These are phyloP conservation scores for Xestia sexstrigata DNA, from an alignment of 2,888 invertebrate species.

Conservation along the genomic window DNA sequence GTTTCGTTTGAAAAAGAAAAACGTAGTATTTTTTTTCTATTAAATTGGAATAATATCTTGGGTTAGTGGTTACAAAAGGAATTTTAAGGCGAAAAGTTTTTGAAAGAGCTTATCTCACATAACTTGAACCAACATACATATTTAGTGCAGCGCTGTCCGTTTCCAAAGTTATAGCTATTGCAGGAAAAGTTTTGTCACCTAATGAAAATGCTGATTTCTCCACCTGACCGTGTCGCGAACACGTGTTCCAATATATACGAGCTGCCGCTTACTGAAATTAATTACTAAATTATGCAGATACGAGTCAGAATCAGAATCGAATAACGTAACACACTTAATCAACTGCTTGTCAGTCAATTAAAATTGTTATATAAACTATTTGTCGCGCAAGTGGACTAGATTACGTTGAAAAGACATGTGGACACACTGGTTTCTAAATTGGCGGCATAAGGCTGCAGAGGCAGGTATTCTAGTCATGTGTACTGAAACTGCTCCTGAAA, in stretches of 20 bases:
- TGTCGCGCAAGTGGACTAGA: slow-evolving; percentile 50
- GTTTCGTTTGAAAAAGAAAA: background rate
- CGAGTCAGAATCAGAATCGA: slow-evolving; percentile 38
- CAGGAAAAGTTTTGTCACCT: slow-evolving; percentile 32
- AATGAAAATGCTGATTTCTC: slow-evolving; percentile 42
- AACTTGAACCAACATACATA: background rate
- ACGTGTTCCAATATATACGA: slow-evolving; percentile 56
- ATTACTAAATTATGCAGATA: slow-evolving; percentile 60
- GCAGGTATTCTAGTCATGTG: slow-evolving; percentile 9
- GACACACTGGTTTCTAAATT: slow-evolving; percentile 34
- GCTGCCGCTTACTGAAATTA: slow-evolving; percentile 60
- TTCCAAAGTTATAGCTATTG: slow-evolving; percentile 11
- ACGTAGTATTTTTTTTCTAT: background rate
- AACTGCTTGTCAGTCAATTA: slow-evolving; percentile 61
- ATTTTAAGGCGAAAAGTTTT: background rate
- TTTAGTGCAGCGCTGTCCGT: background rate
- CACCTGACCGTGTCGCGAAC: slow-evolving; percentile 40
- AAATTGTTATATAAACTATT: slow-evolving; percentile 61
- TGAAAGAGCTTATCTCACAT: background rate
- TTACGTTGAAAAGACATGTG: slow-evolving; percentile 34
- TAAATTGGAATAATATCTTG: slow-evolving; percentile 1
- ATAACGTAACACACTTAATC: slow-evolving; percentile 49
- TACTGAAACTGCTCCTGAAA: slow-evolving; percentile 11
- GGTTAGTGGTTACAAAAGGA: background rate
- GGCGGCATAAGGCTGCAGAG: background rate